Evolutionary conservation across 2,113 vertebrate genomes (phyloP).

Genomic region (Muntiacus muntjak): DNA sequence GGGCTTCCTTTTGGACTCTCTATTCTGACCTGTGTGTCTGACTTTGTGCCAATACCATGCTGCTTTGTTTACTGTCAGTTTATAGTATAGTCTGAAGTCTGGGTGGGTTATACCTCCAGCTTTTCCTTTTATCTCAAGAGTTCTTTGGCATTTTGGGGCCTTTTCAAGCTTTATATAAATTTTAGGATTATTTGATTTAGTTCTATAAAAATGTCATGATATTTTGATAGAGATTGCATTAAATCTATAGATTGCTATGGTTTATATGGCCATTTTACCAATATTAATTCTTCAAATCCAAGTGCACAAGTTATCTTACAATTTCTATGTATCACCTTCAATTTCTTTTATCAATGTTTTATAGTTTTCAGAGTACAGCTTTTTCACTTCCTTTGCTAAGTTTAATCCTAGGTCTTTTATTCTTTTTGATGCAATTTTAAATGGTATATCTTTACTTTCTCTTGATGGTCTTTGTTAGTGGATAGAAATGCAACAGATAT

Average conservation of each 20-base stretch:
- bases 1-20: background rate
- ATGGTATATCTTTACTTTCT: background rate
- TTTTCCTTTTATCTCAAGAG: background rate
- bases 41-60: background rate
- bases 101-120: background rate
- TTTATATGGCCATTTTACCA: background rate
- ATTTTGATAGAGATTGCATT: background rate
- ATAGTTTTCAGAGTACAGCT: background rate
- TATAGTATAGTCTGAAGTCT: background rate
- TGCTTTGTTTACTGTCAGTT: background rate
- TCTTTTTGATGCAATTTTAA: background rate
- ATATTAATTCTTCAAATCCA: background rate
- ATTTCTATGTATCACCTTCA: background rate
- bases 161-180: background rate
- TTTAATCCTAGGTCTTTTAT: background rate
- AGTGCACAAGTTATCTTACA: background rate
- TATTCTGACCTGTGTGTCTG: background rate
- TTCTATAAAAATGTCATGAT: background rate
- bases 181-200: background rate
- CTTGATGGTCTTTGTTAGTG: background rate
- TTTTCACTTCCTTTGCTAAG: background rate
- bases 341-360: background rate
- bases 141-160: background rate
- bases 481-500: background rate
- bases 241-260: background rate